Evolutionary conservation across 2,888 invertebrate genomes (phyloP), one percentile per base, ranked within the genome.

Genomic region (Tyria jacobaeae): DNA sequence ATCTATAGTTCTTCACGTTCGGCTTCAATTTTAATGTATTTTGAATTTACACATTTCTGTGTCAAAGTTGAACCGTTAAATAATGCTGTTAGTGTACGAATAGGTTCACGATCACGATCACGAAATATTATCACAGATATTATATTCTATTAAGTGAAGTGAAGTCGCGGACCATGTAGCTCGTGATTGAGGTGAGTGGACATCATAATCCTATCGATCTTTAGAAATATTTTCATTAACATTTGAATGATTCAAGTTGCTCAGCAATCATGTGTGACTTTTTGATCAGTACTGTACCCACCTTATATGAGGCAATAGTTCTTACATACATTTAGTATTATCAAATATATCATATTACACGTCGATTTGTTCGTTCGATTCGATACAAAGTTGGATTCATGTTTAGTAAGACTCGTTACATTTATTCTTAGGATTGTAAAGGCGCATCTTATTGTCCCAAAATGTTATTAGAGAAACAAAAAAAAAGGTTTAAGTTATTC

Each of bases 61-160:
- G 90, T 89, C 90, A 90, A 86, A 91, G 89, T 87, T 91, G 83
- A 90, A 91, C 91, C 91, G 91, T 91, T 91, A 90, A 86, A 73
- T 81, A 74, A 69, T 79, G 80, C 76, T 79, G 82, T 81, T 82
- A 83, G 75, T 72, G 75, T 79, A 78, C 70, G 71, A 80, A 78
- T 82, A 71, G 78, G 75, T 85, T 83, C 88, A 89, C 89, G 90
- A 89, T 79, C 85, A 83, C 74, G 75, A 44, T 80, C 76, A 80
- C 70, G 78, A 70, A 83, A 78, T 73, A 76, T 81, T 83, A 81
- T 76, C 81, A 74, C 75, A 71, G 77, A 78, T 71, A 56, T 56
- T 71, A 79, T 58, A 80, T 79, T 80, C 79, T 75, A 81, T 81
- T 82, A 83, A 80, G 31, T 24, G 37, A 48, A 47, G 27, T 49